phyloP scores from a whole-genome alignment of 2,888 invertebrate genomes.

The Pachydiplax longipennis region DNA sequence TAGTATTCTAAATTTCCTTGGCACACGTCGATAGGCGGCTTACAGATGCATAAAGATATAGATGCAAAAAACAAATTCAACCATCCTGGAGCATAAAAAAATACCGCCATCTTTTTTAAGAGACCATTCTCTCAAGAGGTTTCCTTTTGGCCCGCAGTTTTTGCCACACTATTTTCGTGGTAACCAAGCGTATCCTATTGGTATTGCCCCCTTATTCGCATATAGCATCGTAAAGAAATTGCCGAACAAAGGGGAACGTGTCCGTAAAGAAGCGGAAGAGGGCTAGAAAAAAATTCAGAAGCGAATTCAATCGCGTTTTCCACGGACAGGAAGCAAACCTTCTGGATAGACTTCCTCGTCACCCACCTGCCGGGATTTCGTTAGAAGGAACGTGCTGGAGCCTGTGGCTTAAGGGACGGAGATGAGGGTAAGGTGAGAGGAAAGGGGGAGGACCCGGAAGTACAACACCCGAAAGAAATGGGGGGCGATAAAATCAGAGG shows the following conservation, averaged over 20 bases:
- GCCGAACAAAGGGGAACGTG: neutral
- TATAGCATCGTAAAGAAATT: neutral
- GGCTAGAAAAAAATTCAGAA: neutral
- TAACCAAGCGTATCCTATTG: too few relatives aligned
- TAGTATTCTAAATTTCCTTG: too few relatives aligned
- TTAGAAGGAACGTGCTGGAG: neutral
- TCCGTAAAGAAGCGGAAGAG: neutral
- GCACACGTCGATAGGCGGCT: too few relatives aligned
- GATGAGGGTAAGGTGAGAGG: neutral
- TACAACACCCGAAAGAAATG: neutral
- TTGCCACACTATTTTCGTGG: too few relatives aligned
- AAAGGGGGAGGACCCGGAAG: neutral
- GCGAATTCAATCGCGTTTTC: neutral
- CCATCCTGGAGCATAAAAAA: too few relatives aligned
- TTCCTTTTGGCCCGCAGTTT: too few relatives aligned
- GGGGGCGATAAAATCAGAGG: neutral
- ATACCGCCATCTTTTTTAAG: too few relatives aligned
- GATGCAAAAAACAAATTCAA: too few relatives aligned
- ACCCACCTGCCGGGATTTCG: neutral
- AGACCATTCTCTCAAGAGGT: too few relatives aligned
- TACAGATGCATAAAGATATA: too few relatives aligned
- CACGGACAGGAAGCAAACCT: neutral
- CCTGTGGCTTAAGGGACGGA: neutral
- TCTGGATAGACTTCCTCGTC: neutral
- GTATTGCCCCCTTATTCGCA: too few relatives aligned